Evolutionary conservation across 23 tunicate species (phyloP).

Genomic region (Diplosoma virens): DNA sequence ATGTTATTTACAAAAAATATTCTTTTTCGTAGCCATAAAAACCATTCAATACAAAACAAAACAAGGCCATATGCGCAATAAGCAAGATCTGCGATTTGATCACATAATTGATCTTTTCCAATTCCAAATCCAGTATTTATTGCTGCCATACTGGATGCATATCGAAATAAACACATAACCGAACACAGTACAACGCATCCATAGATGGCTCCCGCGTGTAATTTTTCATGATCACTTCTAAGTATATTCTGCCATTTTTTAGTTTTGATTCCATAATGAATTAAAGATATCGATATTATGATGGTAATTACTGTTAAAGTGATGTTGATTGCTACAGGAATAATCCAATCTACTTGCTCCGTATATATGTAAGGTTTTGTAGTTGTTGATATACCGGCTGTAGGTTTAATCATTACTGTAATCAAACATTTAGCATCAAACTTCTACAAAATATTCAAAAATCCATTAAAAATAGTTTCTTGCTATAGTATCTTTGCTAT

Average conservation of each 20-base stretch:
- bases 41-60: conserved; percentile 9
- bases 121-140: conserved; percentile 29
- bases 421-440: no score
- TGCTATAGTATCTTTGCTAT: no score
- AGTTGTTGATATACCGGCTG: no score
- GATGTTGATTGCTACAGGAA: conserved; percentile 21
- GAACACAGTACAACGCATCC: conserved; percentile 40
- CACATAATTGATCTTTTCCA: conserved; percentile 28
- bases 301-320: conserved; percentile 1
- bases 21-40: conserved; percentile 59
- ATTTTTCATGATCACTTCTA: neutral
- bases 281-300: conserved; percentile 30
- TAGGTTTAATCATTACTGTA: no score
- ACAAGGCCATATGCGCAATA: conserved; percentile 28
- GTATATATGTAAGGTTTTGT: no score
- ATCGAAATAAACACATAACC: conserved; percentile 29
- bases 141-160: neutral
- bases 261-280: conserved; percentile 39
- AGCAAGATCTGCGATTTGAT: conserved; percentile 34
- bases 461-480: no score
- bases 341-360: conserved; percentile 37
- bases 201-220: conserved; percentile 38
- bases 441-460: no score
- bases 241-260: conserved; percentile 28
- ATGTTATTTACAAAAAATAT: conserved; percentile 39